Conservation (phyloP, 2,113 vertebrate genomes). For the Otus sunia region DNA sequence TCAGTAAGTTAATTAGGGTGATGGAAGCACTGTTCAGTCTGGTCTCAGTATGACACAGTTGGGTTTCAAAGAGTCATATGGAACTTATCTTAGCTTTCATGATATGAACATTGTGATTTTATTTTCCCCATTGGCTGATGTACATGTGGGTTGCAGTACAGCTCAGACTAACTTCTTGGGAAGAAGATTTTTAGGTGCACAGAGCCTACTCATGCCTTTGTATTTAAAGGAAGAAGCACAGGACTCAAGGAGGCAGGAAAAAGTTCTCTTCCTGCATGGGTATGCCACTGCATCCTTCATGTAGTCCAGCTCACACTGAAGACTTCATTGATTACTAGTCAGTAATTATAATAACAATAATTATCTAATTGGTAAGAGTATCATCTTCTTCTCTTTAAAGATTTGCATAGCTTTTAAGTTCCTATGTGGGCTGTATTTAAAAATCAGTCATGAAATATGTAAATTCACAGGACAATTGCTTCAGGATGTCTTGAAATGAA, state of each 20-base stretch:
- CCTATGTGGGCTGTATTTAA: conserved; percentile 27
- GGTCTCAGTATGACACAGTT: not conserved
- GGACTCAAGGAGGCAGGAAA: not conserved
- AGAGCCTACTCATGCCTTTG: not conserved
- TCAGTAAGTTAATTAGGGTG: conserved; percentile 64
- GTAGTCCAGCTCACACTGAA: not conserved
- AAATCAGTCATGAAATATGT: conserved; percentile 25
- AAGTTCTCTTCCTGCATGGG: not conserved
- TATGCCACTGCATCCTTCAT: not conserved
- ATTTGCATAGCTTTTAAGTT: conserved; percentile 11
- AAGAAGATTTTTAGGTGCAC: not conserved
- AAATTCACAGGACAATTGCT: conserved; percentile 23
- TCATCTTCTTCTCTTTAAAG: conserved; percentile 5
- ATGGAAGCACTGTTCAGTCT: conserved; percentile 50
- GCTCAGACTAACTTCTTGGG: not conserved
- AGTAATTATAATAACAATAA: conserved; percentile 31
- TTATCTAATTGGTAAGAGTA: conserved; percentile 26
- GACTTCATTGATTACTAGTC: not conserved
- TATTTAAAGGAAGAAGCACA: not conserved
- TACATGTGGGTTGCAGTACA: not conserved
- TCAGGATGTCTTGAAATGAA: not conserved
- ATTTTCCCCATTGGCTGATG: not conserved
- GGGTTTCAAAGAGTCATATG: not conserved
- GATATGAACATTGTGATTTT: not conserved
- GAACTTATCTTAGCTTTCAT: conserved; percentile 11